These are phyloP conservation scores for Dinomys branickii DNA, from an alignment of 2,113 vertebrate genomes.

Conservation along the genomic window DNA sequence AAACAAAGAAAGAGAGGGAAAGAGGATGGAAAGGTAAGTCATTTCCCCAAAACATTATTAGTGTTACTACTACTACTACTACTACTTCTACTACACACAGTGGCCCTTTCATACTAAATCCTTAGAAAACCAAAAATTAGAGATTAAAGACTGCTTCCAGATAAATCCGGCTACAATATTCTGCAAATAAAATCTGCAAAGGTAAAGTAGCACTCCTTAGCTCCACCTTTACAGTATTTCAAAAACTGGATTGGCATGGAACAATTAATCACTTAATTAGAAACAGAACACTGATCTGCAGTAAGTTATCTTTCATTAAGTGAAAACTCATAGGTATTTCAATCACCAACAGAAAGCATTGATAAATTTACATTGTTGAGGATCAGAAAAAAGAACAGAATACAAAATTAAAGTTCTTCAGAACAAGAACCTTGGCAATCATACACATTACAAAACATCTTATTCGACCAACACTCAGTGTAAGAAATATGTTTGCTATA, in stretches of 20 bases:
- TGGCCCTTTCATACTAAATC: conserved; percentile 22
- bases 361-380: neutral
- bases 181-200: conserved; percentile 12
- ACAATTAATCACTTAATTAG: conserved; percentile 30
- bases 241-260: neutral
- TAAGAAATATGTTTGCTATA: neutral
- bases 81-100: neutral
- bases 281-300: conserved; percentile 41
- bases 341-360: neutral
- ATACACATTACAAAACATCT: conserved; percentile 33
- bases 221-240: neutral
- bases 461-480: neutral
- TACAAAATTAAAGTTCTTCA: neutral
- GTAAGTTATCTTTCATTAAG: conserved; percentile 20
- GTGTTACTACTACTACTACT: too few relatives aligned
- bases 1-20: neutral
- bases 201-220: neutral
- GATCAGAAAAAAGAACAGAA: conserved; percentile 6
- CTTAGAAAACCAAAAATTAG: neutral
- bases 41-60: neutral
- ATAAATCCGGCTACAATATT: conserved; percentile 1
- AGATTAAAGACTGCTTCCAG: neutral
- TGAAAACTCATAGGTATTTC: neutral
- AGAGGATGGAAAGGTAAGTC: neutral
- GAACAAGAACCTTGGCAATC: conserved; percentile 16